Percentiles rank a stretch among this genome's conserved stretches.
These are phyloP conservation scores for Daboia siamensis DNA, from an alignment of 2,113 vertebrate species.

Conservation along the genomic window DNA sequence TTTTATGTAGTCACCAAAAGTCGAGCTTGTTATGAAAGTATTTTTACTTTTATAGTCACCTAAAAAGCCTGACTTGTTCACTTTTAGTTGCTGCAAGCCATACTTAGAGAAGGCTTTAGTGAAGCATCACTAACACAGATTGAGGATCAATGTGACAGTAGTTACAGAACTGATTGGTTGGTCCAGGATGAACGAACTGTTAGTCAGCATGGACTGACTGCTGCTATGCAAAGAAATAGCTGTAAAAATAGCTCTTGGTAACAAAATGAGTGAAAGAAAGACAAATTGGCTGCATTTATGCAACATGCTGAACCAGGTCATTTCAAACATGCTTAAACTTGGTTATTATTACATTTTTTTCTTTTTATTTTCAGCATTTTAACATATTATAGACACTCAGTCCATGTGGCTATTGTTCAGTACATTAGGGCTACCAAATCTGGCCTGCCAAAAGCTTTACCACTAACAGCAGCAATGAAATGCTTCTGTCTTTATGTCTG, in stretches of 20 bases:
- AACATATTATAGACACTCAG: not conserved
- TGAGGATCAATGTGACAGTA: not conserved
- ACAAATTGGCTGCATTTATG: not conserved
- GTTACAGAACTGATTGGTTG: not conserved
- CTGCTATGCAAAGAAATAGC: not conserved
- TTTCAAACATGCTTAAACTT: not conserved
- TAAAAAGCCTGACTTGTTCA: not conserved
- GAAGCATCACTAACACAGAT: not conserved
- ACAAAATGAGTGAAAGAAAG: not conserved
- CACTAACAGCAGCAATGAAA: not conserved
- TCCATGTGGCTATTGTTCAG: not conserved
- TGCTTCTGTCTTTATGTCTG: not conserved
- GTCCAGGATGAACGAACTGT: not conserved
- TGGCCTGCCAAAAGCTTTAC: not conserved
- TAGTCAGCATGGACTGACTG: not conserved
- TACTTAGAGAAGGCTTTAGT: not conserved
- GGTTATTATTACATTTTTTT: not conserved
- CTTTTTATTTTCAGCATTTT: not conserved
- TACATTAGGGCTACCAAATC: not conserved
- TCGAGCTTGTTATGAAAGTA: not conserved
- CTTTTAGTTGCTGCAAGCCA: not conserved
- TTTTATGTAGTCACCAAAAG: not conserved
- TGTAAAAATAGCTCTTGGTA: not conserved
- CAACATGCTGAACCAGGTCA: not conserved
- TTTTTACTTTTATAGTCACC: not conserved